Evolutionary conservation across 2,888 invertebrate genomes (phyloP).

Genomic region (Sussaba pulchella): DNA sequence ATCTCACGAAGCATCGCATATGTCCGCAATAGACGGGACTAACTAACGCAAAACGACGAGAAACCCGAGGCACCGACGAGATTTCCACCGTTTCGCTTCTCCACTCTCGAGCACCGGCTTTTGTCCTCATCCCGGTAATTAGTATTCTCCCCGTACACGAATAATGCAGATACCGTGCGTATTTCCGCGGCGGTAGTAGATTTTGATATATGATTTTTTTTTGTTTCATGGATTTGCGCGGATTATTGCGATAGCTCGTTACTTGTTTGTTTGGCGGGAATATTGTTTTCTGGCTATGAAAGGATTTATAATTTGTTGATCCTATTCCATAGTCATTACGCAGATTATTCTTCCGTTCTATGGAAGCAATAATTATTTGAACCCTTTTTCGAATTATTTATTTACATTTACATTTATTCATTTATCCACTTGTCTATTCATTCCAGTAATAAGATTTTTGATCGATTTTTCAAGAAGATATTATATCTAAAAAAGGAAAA

Average conservation of each 20-base stretch:
- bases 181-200: not conserved
- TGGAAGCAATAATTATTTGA: too few relatives aligned
- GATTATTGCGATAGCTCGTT: not conserved
- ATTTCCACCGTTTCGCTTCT: constrained; percentile 17
- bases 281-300: too few relatives aligned
- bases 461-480: too few relatives aligned
- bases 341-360: too few relatives aligned
- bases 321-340: too few relatives aligned
- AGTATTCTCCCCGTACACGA: constrained; percentile 52
- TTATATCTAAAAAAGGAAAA: too few relatives aligned
- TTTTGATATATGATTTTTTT: not conserved
- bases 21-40: constrained; percentile 3
- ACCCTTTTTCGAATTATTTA: too few relatives aligned
- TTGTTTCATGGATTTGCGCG: not conserved
- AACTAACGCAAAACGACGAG: constrained; percentile 41
- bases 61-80: constrained; percentile 29
- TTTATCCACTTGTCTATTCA: too few relatives aligned
- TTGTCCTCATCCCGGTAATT: constrained; percentile 60
- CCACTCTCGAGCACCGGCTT: constrained; percentile 40
- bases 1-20: constrained; percentile 32
- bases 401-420: too few relatives aligned
- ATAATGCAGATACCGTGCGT: constrained; percentile 35
- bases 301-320: too few relatives aligned
- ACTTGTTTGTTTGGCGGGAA: not conserved
- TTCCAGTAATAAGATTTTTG: too few relatives aligned